These are phyloP conservation scores for Phyllopteryx taeniolatus DNA, from an alignment of 2,113 vertebrate genomes.

Conservation along the genomic window DNA sequence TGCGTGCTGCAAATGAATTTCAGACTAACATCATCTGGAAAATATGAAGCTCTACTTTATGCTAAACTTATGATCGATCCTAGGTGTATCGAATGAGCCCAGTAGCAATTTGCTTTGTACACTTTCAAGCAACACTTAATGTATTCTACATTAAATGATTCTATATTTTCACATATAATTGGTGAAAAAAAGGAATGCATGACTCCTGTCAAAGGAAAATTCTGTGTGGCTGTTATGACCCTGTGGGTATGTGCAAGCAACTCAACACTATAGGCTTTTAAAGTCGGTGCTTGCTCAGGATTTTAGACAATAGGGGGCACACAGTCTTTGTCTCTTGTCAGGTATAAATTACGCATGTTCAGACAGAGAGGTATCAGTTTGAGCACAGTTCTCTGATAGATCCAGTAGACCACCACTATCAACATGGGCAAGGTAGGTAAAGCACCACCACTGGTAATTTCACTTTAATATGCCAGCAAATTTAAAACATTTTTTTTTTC, in stretches of 20 bases:
- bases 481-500: not conserved
- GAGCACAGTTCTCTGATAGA: slow-evolving; percentile 42
- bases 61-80: not conserved
- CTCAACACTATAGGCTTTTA: slow-evolving; percentile 52
- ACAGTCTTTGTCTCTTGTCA: slow-evolving; percentile 51
- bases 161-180: not conserved
- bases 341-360: slow-evolving; percentile 61
- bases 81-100: not conserved
- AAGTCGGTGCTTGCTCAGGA: slow-evolving; percentile 56
- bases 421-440: slow-evolving; percentile 60
- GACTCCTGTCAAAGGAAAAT: slow-evolving; percentile 35
- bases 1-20: too few species aligned
- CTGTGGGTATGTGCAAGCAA: slow-evolving; percentile 35
- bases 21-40: too few species aligned
- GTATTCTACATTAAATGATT: not conserved
- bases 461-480: not conserved
- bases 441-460: not conserved
- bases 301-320: slow-evolving; percentile 54
- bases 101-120: not conserved
- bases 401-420: slow-evolving; percentile 22
- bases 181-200: not conserved
- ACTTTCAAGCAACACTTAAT: not conserved
- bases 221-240: slow-evolving; percentile 31
- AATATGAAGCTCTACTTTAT: not conserved
- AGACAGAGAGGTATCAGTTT: slow-evolving; percentile 46